phyloP scores from a whole-genome alignment of 1,140 invertebrate species.

The Philaenus spumarius region DNA sequence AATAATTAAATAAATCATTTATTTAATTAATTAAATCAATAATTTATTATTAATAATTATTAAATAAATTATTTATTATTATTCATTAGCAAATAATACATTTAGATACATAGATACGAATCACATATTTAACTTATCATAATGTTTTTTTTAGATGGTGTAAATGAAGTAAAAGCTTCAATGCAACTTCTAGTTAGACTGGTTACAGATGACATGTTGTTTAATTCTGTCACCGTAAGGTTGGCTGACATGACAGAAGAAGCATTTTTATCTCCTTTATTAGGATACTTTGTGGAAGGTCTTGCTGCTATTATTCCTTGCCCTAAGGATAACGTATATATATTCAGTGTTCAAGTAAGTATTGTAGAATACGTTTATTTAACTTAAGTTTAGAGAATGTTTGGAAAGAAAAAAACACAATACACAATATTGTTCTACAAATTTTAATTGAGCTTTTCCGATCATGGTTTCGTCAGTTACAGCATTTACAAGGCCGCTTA shows the following conservation, averaged over 20 bases:
- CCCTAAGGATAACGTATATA: slow-evolving; percentile 85
- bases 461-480: no score
- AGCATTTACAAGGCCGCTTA: no score
- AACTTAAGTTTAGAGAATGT: no score
- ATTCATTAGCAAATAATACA: no score
- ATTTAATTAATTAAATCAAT: neutral
- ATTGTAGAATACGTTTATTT: no score
- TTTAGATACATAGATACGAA: no score
- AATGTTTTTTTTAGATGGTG: slow-evolving; percentile 57
- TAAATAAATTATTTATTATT: neutral
- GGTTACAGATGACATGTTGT: slow-evolving; percentile 91
- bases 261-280: slow-evolving; percentile 84
- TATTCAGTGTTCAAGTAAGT: slow-evolving; percentile 82
- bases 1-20: neutral
- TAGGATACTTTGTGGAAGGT: slow-evolving; percentile 86
- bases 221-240: slow-evolving; percentile 90
- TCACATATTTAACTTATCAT: no score
- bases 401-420: no score
- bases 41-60: neutral
- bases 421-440: no score
- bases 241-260: slow-evolving; percentile 90
- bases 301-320: slow-evolving; percentile 87
- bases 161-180: slow-evolving; percentile 83
- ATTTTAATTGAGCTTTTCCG: no score
- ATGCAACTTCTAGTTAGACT: slow-evolving; percentile 83